Evolutionary conservation across 2,888 invertebrate species (phyloP), one percentile per base, ranked within the genome.

Genomic region (Drosophila mettleri): DNA sequence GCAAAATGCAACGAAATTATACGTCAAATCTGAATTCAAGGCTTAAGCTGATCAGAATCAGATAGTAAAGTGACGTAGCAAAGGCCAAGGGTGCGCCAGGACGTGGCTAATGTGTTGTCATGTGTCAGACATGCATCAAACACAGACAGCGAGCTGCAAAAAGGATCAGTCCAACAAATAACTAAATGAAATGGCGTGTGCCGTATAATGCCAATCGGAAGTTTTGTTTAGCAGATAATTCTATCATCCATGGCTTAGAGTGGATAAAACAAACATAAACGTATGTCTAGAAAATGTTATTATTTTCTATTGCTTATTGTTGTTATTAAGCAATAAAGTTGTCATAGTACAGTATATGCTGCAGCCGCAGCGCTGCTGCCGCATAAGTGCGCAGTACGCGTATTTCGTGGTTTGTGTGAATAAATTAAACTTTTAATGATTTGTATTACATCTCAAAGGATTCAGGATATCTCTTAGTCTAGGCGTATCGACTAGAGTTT

Each of bases 41-140:
- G 27, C 52, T 41, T 38, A 24, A 24, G 14, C 43, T 20, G 33
- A 16, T 33, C 41, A 20, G 39, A 69, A 55, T 63, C 20, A 45
- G 69, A 29, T 59, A 53, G 55, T 61, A 62, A 67, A 43, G 45
- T 51, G 52, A 46, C 14, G 38, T 31, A 43, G 51, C 49, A 16
- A 3, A 36, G 60, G n/a, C 2, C n/a, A 33, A 22, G 10, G 39
- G 14, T 54, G 65, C 68, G 52, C 31, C 63, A 33, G 71, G 43
- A 51, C 49, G 27, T 66, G 65, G 61, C 69, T 77, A 84, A 76
- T 74, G 74, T 74, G 73, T 78, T 86, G 85, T 84, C 84, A 83
- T 86, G 79, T 86, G 84, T 86, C 81, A 86, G 84, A 77, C 77
- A 60, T 72, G 60, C 72, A 74, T 86, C 81, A 83, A 83, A 83